A percentile compares a stretch with the other conserved stretches of the same genome.
These are phyloP conservation scores for Micromesistius poutassou DNA, from an alignment of 2,797 vertebrate genomes.

Conservation along the genomic window DNA sequence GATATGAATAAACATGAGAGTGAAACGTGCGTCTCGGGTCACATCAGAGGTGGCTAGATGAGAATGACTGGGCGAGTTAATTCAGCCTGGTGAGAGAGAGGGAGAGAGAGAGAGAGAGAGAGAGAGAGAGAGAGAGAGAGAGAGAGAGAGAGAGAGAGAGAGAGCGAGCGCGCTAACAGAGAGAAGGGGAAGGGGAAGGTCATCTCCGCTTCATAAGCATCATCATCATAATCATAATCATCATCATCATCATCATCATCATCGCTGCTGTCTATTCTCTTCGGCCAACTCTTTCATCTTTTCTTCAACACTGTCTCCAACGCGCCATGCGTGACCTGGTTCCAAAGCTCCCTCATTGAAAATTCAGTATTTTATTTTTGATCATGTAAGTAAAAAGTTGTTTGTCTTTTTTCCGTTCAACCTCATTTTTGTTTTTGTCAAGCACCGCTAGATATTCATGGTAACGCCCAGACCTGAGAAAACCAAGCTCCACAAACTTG, in stretches of 20 bases:
- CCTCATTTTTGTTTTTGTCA: too few relatives aligned
- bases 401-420: background rate
- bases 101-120: too few relatives aligned
- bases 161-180: background rate
- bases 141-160: slow-evolving; percentile 3
- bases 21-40: slow-evolving; percentile 38
- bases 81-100: slow-evolving; percentile 34
- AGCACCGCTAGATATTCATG: background rate
- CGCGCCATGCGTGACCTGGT: background rate
- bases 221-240: background rate
- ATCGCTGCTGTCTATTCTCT: slow-evolving; percentile 18
- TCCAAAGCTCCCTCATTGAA: background rate
- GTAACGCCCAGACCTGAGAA: background rate
- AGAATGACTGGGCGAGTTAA: slow-evolving; percentile 59
- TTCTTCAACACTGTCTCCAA: too few relatives aligned
- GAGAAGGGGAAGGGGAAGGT: slow-evolving; percentile 26
- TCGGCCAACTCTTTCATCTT: background rate
- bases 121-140: too few relatives aligned
- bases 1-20: slow-evolving; percentile 70
- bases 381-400: background rate
- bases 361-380: background rate
- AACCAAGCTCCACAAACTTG: background rate
- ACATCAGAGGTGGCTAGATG: slow-evolving; percentile 42
- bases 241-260: slow-evolving; percentile 1
- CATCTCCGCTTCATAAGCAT: slow-evolving; percentile 46